These are phyloP conservation scores for Hypercompe scribonia DNA, from an alignment of 2,888 invertebrate genomes.

Conservation along the genomic window DNA sequence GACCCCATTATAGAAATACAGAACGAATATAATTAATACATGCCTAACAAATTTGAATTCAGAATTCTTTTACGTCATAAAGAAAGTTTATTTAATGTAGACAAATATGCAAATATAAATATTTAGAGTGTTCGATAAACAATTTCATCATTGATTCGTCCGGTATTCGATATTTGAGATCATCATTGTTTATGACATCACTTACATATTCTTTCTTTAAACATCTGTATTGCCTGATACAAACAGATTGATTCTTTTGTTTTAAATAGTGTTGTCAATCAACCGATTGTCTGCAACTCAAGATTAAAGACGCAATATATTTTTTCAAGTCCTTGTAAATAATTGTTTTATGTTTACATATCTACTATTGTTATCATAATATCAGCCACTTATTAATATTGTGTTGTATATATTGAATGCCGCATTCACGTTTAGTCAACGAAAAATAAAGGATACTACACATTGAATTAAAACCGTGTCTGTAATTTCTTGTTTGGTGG, in stretches of 20 bases:
- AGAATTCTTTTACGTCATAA: background rate
- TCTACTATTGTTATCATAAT: too few relatives aligned
- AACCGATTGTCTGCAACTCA: constrained; percentile 14
- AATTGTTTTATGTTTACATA: background rate
- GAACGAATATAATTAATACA: background rate
- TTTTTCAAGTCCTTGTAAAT: constrained; percentile 14
- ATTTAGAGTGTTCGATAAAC: constrained; percentile 42
- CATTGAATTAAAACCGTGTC: background rate
- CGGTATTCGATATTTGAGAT: constrained; percentile 23
- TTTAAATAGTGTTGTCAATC: constrained; percentile 6
- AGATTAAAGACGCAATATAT: constrained; percentile 6
- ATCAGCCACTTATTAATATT: too few relatives aligned
- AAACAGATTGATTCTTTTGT: constrained; percentile 1
- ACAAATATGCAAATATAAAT: constrained; percentile 29
- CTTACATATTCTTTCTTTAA: constrained; percentile 10
- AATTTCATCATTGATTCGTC: constrained; percentile 39
- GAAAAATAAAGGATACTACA: background rate
- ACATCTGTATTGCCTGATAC: background rate
- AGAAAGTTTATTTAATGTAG: constrained; percentile 9
- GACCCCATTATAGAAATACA: background rate
- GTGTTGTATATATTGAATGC: constrained; percentile 13
- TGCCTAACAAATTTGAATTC: background rate
- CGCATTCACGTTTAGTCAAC: background rate
- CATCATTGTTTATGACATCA: constrained; percentile 18
- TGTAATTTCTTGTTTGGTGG: too few relatives aligned